These are phyloP conservation scores for Rousettus madagascariensis DNA, from an alignment of 2,797 vertebrate genomes.

Conservation along the genomic window DNA sequence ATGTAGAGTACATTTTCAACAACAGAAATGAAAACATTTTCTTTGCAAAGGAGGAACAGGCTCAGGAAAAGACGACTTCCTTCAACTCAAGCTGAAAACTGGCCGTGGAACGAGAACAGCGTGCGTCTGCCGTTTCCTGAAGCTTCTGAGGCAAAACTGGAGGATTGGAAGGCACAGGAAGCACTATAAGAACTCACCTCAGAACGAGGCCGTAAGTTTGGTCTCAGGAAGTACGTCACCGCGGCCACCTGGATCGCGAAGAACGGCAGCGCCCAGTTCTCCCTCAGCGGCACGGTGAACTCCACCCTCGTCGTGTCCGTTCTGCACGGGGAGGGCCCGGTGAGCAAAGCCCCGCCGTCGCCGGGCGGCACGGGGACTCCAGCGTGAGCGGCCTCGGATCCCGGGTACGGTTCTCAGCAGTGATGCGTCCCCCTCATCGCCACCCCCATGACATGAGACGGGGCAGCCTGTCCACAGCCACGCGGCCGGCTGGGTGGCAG, in stretches of 20 bases:
- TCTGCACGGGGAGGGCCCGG: conserved; percentile 83
- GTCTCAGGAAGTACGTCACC: conserved; percentile 92
- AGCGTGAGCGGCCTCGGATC: neutral
- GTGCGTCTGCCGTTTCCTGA: neutral
- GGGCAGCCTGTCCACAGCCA: too few relatives aligned
- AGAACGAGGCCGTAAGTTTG: conserved; percentile 87
- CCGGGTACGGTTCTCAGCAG: neutral
- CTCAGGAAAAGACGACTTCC: conserved; percentile 17
- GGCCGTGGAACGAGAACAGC: neutral
- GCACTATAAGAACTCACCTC: conserved; percentile 86
- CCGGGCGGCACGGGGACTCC: too few relatives aligned
- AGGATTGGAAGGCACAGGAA: neutral
- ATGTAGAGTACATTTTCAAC: conserved; percentile 51
- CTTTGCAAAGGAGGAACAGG: conserved; percentile 49
- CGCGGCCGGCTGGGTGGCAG: neutral
- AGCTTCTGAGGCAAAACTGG: neutral
- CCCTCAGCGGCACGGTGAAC: conserved; percentile 97
- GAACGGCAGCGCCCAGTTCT: conserved; percentile 98
- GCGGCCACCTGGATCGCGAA: conserved; percentile 93
- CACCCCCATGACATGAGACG: too few relatives aligned
- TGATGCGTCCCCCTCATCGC: neutral
- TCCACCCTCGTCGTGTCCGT: conserved; percentile 97
- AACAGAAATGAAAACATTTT: conserved; percentile 59
- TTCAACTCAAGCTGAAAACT: conserved; percentile 28
- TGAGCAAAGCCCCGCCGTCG: too few relatives aligned